Evolutionary conservation across 2,888 invertebrate species (phyloP).

Genomic region (Perdita meconis): DNA sequence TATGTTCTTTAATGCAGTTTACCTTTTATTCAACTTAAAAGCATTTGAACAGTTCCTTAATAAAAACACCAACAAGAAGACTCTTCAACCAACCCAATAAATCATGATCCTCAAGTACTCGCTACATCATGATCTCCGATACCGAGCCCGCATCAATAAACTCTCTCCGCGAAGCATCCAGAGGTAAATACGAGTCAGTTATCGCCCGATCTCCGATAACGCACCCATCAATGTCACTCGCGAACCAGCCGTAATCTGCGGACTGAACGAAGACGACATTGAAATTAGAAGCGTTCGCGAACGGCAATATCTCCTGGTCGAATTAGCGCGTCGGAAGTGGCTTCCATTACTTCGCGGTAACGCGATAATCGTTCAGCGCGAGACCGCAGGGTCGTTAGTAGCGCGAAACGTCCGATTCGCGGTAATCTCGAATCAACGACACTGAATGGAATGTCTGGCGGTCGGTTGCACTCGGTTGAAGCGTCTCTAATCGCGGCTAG

Average conservation of each 20-base stretch:
- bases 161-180: not conserved
- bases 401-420: not conserved
- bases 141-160: not conserved
- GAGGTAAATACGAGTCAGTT: not conserved
- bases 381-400: constrained; percentile 15
- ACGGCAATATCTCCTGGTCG: not conserved
- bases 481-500: not conserved
- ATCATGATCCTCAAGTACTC: too few relatives aligned
- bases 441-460: not conserved
- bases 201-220: not conserved
- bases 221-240: not conserved
- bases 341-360: constrained; percentile 9
- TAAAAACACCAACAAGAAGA: too few relatives aligned
- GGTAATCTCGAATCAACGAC: constrained; percentile 24
- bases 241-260: not conserved
- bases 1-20: too few relatives aligned
- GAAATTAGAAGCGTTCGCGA: not conserved
- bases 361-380: constrained; percentile 2
- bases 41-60: too few relatives aligned
- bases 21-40: too few relatives aligned
- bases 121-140: constrained; percentile 3
- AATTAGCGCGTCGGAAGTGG: constrained; percentile 7
- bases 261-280: not conserved
- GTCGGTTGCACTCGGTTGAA: not conserved
- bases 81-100: too few relatives aligned